phyloP scores from a whole-genome alignment of 2,797 vertebrate species.

The Psittacula derbiana region DNA sequence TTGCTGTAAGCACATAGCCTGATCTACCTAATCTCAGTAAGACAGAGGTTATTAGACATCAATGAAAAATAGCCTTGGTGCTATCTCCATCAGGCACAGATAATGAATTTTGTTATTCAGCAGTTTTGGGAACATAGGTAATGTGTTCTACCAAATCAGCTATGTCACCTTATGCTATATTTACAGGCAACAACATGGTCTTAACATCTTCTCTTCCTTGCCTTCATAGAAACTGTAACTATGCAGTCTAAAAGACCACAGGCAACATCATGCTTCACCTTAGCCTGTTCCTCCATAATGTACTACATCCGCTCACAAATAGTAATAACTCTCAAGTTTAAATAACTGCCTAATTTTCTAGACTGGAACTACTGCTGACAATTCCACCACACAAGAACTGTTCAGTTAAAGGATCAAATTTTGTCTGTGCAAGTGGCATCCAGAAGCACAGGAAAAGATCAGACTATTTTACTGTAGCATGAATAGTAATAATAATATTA shows the following conservation, averaged over 20 bases:
- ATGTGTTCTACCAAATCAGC: background rate
- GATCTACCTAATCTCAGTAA: background rate
- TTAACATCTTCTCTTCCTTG: background rate
- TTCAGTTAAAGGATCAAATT: constrained; percentile 25
- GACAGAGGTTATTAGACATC: background rate
- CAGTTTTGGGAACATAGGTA: background rate
- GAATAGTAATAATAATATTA: constrained; percentile 20
- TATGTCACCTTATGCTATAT: background rate
- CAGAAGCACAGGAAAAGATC: background rate
- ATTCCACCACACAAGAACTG: constrained; percentile 25
- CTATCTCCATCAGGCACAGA: background rate
- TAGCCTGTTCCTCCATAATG: background rate
- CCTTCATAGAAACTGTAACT: background rate
- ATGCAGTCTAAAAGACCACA: background rate
- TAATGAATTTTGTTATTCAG: background rate
- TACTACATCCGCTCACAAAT: background rate
- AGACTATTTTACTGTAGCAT: background rate
- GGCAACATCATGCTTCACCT: background rate
- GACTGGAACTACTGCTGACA: constrained; percentile 9
- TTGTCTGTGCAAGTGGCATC: constrained; percentile 33
- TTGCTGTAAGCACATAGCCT: background rate
- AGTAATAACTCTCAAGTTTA: background rate
- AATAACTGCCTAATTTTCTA: background rate
- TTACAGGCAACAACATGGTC: background rate
- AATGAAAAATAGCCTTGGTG: background rate